These are phyloP conservation scores for Epirrhoe tristata DNA, from an alignment of 2,888 invertebrate species.

Conservation along the genomic window DNA sequence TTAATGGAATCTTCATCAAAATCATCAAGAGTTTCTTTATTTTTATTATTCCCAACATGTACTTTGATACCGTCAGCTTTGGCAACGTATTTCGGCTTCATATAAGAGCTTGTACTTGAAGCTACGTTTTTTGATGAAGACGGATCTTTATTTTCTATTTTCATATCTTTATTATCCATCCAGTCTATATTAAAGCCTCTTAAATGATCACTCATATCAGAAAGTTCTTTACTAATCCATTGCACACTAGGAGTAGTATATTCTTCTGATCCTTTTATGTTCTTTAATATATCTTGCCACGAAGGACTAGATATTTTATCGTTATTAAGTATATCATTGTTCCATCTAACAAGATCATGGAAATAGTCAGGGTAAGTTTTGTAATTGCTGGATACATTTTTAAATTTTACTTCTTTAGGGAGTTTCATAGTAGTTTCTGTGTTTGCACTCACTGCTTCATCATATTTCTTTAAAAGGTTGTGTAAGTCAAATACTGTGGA, in stretches of 20 bases:
- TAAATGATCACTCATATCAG: conserved; percentile 36
- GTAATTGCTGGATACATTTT: neutral
- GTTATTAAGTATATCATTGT: conserved; percentile 57
- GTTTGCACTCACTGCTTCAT: neutral
- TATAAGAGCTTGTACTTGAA: neutral
- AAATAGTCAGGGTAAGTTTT: conserved; percentile 53
- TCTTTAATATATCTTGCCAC: conserved; percentile 48
- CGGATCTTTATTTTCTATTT: neutral
- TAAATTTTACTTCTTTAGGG: neutral
- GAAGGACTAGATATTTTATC: conserved; percentile 44
- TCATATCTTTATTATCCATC: neutral
- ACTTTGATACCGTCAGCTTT: conserved; percentile 5
- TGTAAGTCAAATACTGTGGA: neutral
- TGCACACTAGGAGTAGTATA: conserved; percentile 43
- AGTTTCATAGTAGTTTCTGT: neutral
- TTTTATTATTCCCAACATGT: conserved; percentile 3
- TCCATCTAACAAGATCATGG: conserved; percentile 60
- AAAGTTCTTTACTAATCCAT: conserved; percentile 44
- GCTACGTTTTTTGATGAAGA: neutral
- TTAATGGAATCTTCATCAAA: conserved; percentile 3
- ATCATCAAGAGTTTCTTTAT: neutral
- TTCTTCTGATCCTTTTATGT: conserved; percentile 28
- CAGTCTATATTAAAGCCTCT: neutral
- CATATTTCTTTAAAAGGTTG: neutral
- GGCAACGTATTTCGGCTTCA: neutral